These are phyloP conservation scores for Smithornis capensis DNA, from an alignment of 2,113 vertebrate species.

Conservation along the genomic window DNA sequence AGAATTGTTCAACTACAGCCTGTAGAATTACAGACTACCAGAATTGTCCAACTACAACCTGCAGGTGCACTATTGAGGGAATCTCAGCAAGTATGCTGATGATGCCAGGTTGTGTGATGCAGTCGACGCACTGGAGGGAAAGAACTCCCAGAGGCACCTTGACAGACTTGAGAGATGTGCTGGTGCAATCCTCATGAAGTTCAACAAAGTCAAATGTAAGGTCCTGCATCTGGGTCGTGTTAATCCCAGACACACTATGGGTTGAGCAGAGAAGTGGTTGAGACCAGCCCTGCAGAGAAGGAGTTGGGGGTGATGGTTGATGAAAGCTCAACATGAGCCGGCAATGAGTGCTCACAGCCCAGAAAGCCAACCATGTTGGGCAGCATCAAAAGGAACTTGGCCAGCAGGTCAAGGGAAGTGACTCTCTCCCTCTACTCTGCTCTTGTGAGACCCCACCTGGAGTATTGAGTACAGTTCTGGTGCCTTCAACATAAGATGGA, in stretches of 20 bases:
- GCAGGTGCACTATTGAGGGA: background rate
- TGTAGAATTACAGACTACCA: background rate
- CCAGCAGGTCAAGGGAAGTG: background rate
- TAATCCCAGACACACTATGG: background rate
- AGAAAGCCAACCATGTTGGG: accelerated
- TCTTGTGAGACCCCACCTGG: background rate
- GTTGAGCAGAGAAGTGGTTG: too few relatives aligned
- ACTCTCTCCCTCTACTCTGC: background rate
- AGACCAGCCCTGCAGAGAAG: background rate
- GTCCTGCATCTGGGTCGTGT: background rate
- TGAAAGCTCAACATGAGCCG: background rate
- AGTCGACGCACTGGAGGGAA: accelerated
- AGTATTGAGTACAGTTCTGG: background rate
- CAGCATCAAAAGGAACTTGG: accelerated
- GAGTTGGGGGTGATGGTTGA: background rate
- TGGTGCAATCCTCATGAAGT: background rate
- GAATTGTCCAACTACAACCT: background rate
- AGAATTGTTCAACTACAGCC: background rate
- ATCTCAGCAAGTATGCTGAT: background rate
- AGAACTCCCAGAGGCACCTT: background rate
- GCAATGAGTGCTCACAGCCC: background rate
- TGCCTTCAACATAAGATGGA: background rate
- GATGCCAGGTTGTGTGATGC: background rate
- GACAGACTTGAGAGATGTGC: background rate
- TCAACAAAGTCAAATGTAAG: background rate